Evolutionary conservation across 2,113 vertebrate species (phyloP).

Genomic region (Eulemur macaco): DNA sequence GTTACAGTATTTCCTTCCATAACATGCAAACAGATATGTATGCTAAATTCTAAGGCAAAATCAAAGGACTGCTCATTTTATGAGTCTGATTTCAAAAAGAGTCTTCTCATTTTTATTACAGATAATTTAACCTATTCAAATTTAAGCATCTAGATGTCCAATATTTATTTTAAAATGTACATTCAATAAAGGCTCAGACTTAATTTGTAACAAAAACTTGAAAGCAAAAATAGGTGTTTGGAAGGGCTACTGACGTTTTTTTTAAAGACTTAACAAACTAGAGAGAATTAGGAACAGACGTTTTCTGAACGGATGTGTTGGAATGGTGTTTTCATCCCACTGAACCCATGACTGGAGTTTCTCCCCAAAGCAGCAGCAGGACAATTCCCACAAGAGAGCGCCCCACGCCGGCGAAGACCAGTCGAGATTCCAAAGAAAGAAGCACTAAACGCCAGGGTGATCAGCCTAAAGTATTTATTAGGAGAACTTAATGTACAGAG

Average conservation of each 20-base stretch:
- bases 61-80: not conserved
- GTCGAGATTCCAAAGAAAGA: not conserved
- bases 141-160: not conserved
- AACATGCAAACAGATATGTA: not conserved
- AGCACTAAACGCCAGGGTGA: not conserved
- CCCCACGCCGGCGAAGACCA: not conserved
- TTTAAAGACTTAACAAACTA: not conserved
- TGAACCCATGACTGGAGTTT: not conserved
- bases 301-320: not conserved
- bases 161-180: constrained; percentile 49
- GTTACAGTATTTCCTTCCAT: not conserved
- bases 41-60: not conserved
- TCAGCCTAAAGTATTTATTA: not conserved
- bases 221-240: not conserved
- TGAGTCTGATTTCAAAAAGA: constrained; percentile 11
- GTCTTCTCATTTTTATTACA: constrained; percentile 17
- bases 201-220: constrained; percentile 51
- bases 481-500: not conserved
- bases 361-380: not conserved
- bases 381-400: not conserved
- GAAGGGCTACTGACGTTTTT: not conserved
- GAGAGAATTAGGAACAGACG: not conserved
- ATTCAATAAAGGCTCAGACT: not conserved
- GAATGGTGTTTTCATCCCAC: not conserved
- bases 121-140: constrained; percentile 34